Evolutionary conservation across 2,113 vertebrate genomes (phyloP).

Genomic region (Sinocyclocheilus maitianheensis): DNA sequence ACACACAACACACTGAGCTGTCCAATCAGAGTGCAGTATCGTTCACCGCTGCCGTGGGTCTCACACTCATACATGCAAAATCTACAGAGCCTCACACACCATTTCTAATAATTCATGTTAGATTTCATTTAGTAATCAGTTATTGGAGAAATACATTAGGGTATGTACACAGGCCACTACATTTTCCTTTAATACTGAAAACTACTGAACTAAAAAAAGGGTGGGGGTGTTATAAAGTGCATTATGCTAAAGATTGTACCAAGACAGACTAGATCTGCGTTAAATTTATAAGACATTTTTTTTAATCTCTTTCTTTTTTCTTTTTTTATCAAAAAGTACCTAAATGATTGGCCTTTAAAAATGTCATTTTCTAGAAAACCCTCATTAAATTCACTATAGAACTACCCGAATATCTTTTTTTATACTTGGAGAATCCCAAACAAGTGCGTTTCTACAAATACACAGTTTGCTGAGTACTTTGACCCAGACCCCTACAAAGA

Average conservation of each 20-base stretch:
- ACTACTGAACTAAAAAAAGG: not conserved
- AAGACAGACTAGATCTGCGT: not conserved
- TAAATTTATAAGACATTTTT: not conserved
- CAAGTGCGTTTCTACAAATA: not conserved
- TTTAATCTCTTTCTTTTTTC: not conserved
- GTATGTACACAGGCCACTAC: not conserved
- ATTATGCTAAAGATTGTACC: slow-evolving; percentile 42
- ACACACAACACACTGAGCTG: slow-evolving; percentile 74
- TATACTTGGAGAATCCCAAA: not conserved
- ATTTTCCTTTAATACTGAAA: slow-evolving; percentile 10
- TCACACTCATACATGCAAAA: slow-evolving; percentile 58
- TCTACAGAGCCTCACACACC: slow-evolving; percentile 58
- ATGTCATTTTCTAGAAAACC: not conserved
- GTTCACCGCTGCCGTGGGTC: slow-evolving; percentile 79
- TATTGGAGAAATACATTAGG: slow-evolving; percentile 17
- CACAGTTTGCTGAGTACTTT: not conserved
- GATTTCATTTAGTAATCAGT: not conserved
- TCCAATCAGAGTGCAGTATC: slow-evolving; percentile 80
- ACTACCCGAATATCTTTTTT: not conserved
- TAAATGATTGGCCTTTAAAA: slow-evolving; percentile 19
- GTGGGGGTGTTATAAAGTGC: slow-evolving; percentile 42
- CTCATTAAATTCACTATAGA: not conserved
- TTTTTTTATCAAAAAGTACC: not conserved
- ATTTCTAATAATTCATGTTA: slow-evolving; percentile 25
- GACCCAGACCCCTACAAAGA: not conserved